Percentiles rank a stretch among this genome's conserved stretches.
phyloP scores from a whole-genome alignment of 2,113 vertebrate species.

The Oostethus manadensis region DNA sequence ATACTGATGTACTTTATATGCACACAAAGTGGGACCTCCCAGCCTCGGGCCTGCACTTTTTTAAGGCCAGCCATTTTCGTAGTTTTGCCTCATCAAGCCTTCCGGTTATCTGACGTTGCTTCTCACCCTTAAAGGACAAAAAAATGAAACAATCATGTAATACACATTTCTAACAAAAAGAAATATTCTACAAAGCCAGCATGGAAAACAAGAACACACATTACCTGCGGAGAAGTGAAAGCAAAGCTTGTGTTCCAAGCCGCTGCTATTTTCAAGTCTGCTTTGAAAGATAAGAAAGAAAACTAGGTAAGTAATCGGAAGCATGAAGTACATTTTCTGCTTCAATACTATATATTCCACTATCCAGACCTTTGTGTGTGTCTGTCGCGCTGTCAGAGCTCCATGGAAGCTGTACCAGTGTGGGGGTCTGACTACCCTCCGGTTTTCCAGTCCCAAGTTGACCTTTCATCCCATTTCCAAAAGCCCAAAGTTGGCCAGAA shows the following conservation, averaged over 20 bases:
- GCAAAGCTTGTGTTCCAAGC: constrained; percentile 64
- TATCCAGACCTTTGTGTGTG: constrained; percentile 32
- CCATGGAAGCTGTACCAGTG: constrained; percentile 47
- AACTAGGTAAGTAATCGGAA: neutral
- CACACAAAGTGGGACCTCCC: constrained; percentile 27
- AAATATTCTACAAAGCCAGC: neutral
- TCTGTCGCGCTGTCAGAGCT: constrained; percentile 7
- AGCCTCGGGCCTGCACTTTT: constrained; percentile 8
- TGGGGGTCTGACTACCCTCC: constrained; percentile 36
- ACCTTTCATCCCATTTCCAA: constrained; percentile 59
- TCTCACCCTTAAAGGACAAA: constrained; percentile 18
- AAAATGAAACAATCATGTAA: neutral
- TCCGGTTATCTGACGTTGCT: constrained; percentile 27
- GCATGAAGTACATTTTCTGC: neutral
- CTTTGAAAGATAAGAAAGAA: constrained; percentile 1
- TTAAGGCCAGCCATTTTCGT: constrained; percentile 44
- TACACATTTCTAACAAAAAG: neutral
- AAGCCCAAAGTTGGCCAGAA: constrained; percentile 60
- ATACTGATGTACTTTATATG: constrained; percentile 1
- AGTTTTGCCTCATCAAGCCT: constrained; percentile 49
- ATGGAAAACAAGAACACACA: neutral
- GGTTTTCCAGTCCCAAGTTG: constrained; percentile 45
- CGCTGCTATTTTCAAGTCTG: constrained; percentile 63
- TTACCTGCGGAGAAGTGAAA: constrained; percentile 48
- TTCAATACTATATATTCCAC: neutral